Conservation (phyloP, 30 jellyfish, hydroid and myxozoan species). For the Chrysaora quinquecirrha region DNA sequence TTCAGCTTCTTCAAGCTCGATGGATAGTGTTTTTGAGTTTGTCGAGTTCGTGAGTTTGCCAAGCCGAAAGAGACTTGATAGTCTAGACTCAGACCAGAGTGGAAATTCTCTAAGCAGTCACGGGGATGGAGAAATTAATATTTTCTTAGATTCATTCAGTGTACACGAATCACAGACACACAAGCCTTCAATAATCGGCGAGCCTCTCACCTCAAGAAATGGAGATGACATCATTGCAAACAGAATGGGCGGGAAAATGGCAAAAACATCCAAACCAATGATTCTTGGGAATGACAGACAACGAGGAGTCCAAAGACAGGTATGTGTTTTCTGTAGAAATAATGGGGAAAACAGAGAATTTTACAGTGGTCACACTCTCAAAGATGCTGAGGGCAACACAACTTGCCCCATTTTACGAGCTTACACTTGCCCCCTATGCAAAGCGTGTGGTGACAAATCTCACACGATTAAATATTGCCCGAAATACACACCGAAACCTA, state of each 20-base stretch:
- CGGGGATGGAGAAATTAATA: constrained; percentile 71
- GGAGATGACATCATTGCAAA: constrained; percentile 38
- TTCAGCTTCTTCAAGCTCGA: constrained; percentile 6
- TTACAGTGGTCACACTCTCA: constrained; percentile 95
- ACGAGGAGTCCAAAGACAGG: constrained; percentile 76
- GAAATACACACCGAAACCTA: constrained; percentile 97
- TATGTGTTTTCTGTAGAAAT: constrained; percentile 96
- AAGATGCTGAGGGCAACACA: constrained; percentile 96
- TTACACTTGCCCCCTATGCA: constrained; percentile 98
- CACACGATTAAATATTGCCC: constrained; percentile 99
- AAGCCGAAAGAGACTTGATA: constrained; percentile 88
- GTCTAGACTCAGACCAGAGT: constrained; percentile 94
- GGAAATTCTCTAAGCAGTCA: constrained; percentile 88
- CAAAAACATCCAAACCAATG: constrained; percentile 30
- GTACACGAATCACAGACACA: constrained; percentile 47
- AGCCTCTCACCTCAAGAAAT: constrained; percentile 53
- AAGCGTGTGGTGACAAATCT: constrained; percentile 93
- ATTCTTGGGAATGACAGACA: constrained; percentile 46
- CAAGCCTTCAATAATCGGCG: constrained; percentile 75
- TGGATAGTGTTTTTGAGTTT: constrained; percentile 26
- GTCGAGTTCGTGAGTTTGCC: constrained; percentile 24
- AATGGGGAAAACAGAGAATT: constrained; percentile 97
- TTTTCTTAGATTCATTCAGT: constrained; percentile 62
- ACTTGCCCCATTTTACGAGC: constrained; percentile 98
- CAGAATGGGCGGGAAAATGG: constrained; percentile 44